Conservation (phyloP, 2,113 vertebrate genomes). For the Sorex fumeus region DNA sequence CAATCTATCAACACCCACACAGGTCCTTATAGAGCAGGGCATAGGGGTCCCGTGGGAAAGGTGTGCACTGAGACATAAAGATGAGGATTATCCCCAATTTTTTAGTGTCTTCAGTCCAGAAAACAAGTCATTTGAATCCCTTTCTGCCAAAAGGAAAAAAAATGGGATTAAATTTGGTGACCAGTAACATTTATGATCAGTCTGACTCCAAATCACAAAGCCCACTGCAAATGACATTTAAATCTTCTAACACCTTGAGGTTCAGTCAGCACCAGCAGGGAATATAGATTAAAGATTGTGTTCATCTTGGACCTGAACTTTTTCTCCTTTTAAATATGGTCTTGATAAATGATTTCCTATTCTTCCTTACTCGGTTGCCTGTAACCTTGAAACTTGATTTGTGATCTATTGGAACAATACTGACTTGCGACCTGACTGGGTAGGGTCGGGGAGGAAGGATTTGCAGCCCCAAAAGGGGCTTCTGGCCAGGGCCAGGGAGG, state of each 20-base stretch:
- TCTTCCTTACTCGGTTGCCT: slow-evolving; percentile 39
- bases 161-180: background rate
- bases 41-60: background rate
- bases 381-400: slow-evolving; percentile 62
- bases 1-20: background rate
- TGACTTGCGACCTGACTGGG: slow-evolving; percentile 38
- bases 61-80: background rate
- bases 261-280: background rate
- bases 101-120: background rate
- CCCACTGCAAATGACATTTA: slow-evolving; percentile 58
- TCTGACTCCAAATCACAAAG: slow-evolving; percentile 32
- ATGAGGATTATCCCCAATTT: background rate
- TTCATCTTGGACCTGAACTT: slow-evolving; percentile 22
- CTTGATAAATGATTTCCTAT: slow-evolving; percentile 60
- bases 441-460: background rate
- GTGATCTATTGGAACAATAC: background rate
- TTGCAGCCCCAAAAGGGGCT: background rate
- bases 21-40: background rate
- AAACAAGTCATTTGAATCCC: slow-evolving; percentile 7
- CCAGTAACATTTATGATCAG: slow-evolving; percentile 50
- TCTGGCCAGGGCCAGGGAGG: background rate
- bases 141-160: background rate
- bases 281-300: background rate
- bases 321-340: slow-evolving; percentile 64
- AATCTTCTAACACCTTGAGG: slow-evolving; percentile 31